Base-by-base conservation (phyloP, 2,113 vertebrate species). In the Pyrgilauda ruficollis region DNA sequence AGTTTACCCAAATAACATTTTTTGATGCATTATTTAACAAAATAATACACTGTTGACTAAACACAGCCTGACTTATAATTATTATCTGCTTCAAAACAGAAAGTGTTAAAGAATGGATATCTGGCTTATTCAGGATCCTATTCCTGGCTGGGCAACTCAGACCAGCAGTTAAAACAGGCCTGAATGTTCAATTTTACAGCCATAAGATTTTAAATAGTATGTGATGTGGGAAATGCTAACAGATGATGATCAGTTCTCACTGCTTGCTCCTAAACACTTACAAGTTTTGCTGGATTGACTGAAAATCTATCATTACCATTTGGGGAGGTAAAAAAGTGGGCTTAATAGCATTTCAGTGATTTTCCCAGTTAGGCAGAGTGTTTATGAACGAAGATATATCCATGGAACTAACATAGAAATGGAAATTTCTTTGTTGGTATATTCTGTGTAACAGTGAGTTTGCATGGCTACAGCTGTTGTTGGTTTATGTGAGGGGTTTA, bases 41-140 rank as follows among this genome's bases (percentile, higher is more conserved):
- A 83, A 86, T 43, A 63, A 55, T 79, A 23, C 0, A 6, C 37
- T 67, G 27, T 18, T 75, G 55, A 52, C 37, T 66, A 37, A 75
- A 81, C 35, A 64, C 33, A 15, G 15, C 37, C 35, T 66, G n/a
- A 67, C 17, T 92, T 31, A 21, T 43, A 73, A 23, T 11, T 19
- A 80, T 50, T 92, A 31, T 94, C 89, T 96, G 30, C 93, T 92
- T 28, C 89, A 99, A 98, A 98, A 97, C 90, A 98, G 41, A 97
- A 98, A 67, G 98, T 98, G 97, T 81, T 98, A 67, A 96, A 64
- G 12, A 86, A 94, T 5, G 97, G 98, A 27, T 99, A 98, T 74
- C 98, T 98, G 39, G 97, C 98, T 61, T 98, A 98, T 62, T 98
- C 98, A 79, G 98, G 97, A 3, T 98, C 98, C 5, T 98, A 97